Percentiles rank a stretch among this genome's conserved stretches.
Conservation (phyloP, 2,888 invertebrate genomes). For the Belgica antarctica region DNA sequence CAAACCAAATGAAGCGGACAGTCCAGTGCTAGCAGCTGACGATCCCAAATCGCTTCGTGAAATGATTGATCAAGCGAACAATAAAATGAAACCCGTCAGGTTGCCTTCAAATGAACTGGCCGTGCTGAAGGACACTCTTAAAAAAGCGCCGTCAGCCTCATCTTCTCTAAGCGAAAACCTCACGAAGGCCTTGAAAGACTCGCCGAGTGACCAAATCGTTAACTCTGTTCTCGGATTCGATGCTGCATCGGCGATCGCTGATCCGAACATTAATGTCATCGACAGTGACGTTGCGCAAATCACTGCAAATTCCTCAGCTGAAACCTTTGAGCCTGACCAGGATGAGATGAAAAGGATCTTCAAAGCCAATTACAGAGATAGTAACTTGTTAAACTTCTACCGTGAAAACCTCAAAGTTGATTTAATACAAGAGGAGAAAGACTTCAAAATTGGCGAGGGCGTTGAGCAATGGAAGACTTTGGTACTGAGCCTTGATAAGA, state of each 20-base stretch:
- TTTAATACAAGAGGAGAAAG: slow-evolving; percentile 50
- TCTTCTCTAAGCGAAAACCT: neutral
- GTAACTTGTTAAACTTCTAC: slow-evolving; percentile 19
- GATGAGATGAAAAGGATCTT: slow-evolving; percentile 22
- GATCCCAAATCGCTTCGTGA: slow-evolving; percentile 2
- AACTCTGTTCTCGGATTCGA: neutral
- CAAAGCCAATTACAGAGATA: slow-evolving; percentile 21
- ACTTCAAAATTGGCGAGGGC: slow-evolving; percentile 35
- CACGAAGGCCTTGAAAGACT: neutral
- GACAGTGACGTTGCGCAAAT: slow-evolving; percentile 11
- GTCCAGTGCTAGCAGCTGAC: neutral
- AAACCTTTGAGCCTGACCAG: neutral
- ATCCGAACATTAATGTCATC: slow-evolving; percentile 15
- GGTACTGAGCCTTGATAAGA: slow-evolving; percentile 48
- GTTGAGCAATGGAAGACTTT: slow-evolving; percentile 46
- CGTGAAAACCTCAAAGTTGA: slow-evolving; percentile 51
- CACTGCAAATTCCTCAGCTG: neutral
- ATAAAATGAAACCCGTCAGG: neutral
- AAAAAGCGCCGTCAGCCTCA: neutral
- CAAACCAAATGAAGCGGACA: neutral
- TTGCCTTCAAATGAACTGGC: neutral
- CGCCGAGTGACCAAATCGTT: neutral
- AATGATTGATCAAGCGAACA: slow-evolving; percentile 1
- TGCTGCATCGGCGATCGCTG: neutral
- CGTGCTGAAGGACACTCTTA: neutral